Conservation (phyloP, 2,113 vertebrate species). For the Manacus vitellinus region DNA sequence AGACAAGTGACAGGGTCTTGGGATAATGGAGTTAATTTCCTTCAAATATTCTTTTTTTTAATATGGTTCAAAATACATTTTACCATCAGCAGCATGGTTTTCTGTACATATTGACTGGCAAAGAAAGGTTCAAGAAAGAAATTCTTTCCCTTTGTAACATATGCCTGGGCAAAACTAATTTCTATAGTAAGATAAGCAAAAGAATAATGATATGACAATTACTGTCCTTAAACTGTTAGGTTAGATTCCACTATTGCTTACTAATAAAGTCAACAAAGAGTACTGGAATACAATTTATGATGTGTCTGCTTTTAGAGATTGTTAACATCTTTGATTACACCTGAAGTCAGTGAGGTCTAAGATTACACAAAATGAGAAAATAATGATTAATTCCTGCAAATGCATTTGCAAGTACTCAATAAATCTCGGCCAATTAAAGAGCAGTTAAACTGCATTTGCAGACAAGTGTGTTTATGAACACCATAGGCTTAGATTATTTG, state of each 20-base stretch:
- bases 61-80: background rate
- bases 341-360: background rate
- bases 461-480: background rate
- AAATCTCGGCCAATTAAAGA: background rate
- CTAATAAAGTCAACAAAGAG: background rate
- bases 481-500: background rate
- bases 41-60: background rate
- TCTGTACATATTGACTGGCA: background rate
- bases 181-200: background rate
- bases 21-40: background rate
- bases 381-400: background rate
- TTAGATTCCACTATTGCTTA: background rate
- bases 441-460: background rate
- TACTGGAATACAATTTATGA: background rate
- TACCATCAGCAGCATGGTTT: background rate
- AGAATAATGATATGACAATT: background rate
- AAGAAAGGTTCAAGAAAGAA: background rate
- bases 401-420: background rate
- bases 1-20: background rate
- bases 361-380: background rate
- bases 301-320: background rate
- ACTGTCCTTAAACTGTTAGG: background rate
- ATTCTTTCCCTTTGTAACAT: background rate
- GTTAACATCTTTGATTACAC: background rate
- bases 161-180: background rate